Percentiles rank a stretch among this genome's conserved stretches.
These are phyloP conservation scores for Ruditapes philippinarum DNA, from an alignment of 1,140 invertebrate species.

Conservation along the genomic window DNA sequence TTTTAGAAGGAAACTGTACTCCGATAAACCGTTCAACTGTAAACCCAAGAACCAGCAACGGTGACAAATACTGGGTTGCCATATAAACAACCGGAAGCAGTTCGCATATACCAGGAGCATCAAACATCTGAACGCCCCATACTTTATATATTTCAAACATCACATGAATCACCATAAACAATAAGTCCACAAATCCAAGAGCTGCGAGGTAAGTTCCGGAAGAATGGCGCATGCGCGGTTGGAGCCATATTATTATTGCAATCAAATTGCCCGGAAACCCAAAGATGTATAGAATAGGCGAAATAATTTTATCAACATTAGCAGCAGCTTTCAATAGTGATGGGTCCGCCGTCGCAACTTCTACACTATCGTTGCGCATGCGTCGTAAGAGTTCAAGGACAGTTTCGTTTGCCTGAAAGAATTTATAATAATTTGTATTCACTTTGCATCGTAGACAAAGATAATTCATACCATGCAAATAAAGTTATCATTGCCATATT, in stretches of 20 bases:
- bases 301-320: conserved; percentile 74
- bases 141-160: conserved; percentile 83
- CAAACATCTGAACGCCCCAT: conserved; percentile 77
- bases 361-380: conserved; percentile 40
- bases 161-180: conserved; percentile 80
- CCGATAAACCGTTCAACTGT: conserved; percentile 96
- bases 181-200: conserved; percentile 80
- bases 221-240: conserved; percentile 80
- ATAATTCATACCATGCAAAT: no score
- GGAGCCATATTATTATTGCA: conserved; percentile 80
- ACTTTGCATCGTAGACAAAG: no score
- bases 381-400: background rate
- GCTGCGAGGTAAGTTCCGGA: conserved; percentile 83
- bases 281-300: conserved; percentile 81
- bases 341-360: conserved; percentile 20
- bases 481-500: no score
- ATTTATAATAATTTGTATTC: no score
- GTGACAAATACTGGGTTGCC: conserved; percentile 78
- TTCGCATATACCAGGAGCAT: conserved; percentile 75
- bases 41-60: conserved; percentile 90
- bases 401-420: conserved; percentile 22
- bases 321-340: conserved; percentile 35
- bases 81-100: conserved; percentile 77
- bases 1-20: conserved; percentile 95
- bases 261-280: conserved; percentile 82